Percentiles rank a stretch among this genome's conserved stretches.
These are phyloP conservation scores for Drosophila parthenogenetica DNA, from an alignment of 2,888 invertebrate genomes.

Conservation along the genomic window DNA sequence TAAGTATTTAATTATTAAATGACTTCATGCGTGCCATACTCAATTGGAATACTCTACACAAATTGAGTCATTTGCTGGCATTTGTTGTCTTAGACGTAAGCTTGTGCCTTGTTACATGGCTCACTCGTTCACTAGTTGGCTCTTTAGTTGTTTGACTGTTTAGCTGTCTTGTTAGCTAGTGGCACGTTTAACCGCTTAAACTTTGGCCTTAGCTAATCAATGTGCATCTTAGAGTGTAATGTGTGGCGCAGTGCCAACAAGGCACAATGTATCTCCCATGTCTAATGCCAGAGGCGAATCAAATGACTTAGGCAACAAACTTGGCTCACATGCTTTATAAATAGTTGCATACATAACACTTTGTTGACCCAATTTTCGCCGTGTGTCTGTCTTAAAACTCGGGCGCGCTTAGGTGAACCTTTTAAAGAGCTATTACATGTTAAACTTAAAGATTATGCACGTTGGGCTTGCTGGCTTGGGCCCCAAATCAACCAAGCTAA, in stretches of 20 bases:
- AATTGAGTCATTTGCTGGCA: conserved; percentile 68
- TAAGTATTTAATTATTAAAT: conserved; percentile 47
- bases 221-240: conserved; percentile 69
- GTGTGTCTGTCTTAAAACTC: conserved; percentile 44
- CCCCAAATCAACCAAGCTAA: conserved; percentile 37
- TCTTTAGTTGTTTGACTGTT: conserved; percentile 1
- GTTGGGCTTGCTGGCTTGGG: conserved; percentile 25
- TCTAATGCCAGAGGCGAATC: conserved; percentile 64
- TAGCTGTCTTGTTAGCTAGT: conserved; percentile 6
- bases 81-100: conserved; percentile 36
- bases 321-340: conserved; percentile 69
- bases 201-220: conserved; percentile 71
- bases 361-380: conserved; percentile 69
- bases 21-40: conserved; percentile 50
- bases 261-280: conserved; percentile 35
- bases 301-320: conserved; percentile 67
- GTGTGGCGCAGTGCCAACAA: conserved; percentile 66
- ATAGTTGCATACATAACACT: conserved; percentile 74
- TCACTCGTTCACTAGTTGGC: not conserved
- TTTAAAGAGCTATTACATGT: conserved; percentile 79
- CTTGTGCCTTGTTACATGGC: conserved; percentile 8
- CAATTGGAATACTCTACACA: conserved; percentile 24
- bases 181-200: conserved; percentile 77
- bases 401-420: conserved; percentile 70
- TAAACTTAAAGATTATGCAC: conserved; percentile 57